These are phyloP conservation scores for Pachyrhynchus sulphureomaculatus DNA, from an alignment of 1,140 invertebrate genomes.

Conservation along the genomic window DNA sequence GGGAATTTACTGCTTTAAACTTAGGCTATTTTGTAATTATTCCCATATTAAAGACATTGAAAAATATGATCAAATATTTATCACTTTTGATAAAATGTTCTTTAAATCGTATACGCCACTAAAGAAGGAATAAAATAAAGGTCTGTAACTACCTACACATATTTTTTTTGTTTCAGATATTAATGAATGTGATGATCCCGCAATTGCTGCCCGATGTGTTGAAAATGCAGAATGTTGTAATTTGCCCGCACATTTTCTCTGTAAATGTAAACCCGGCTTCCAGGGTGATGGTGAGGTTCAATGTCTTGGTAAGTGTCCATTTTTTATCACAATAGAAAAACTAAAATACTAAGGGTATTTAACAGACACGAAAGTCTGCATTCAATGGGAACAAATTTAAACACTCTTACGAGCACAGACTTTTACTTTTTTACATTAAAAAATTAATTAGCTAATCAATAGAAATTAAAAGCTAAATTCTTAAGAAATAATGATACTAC, in stretches of 20 bases:
- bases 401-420: too few relatives aligned
- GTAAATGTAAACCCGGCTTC: constrained; percentile 89
- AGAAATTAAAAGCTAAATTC: too few relatives aligned
- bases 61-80: too few relatives aligned
- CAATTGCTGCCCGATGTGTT: constrained; percentile 78
- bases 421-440: too few relatives aligned
- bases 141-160: too few relatives aligned
- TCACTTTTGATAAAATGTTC: too few relatives aligned
- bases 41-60: background rate
- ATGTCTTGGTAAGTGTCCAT: constrained; percentile 65
- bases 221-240: constrained; percentile 93
- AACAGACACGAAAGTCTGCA: background rate
- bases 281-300: constrained; percentile 84
- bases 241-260: constrained; percentile 89
- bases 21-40: constrained; percentile 1
- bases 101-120: too few relatives aligned
- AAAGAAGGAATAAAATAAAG: too few relatives aligned
- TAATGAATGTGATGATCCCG: constrained; percentile 88
- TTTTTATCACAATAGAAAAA: background rate
- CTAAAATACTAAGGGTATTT: background rate
- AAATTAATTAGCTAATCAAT: too few relatives aligned
- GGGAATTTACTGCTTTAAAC: constrained; percentile 12
- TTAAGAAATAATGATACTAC: too few relatives aligned
- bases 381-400: background rate
- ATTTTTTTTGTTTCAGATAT: constrained; percentile 69